Conservation (phyloP, 2,113 vertebrate species). For the Prolemur simus region DNA sequence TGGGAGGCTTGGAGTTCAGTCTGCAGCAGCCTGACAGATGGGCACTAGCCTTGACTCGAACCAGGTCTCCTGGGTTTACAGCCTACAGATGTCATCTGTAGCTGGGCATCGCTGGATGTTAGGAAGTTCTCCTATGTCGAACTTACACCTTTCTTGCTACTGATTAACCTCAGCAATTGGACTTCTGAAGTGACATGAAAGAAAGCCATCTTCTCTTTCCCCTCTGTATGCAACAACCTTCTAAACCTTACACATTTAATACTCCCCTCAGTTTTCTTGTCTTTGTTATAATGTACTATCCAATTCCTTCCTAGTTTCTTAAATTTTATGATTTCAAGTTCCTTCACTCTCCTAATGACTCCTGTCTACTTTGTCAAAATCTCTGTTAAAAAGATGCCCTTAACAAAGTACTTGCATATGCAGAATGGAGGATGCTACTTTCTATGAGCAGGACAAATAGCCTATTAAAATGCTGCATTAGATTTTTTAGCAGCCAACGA, state of each 20-base stretch:
- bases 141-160: neutral
- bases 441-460: neutral
- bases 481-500: neutral
- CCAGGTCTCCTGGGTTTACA: neutral
- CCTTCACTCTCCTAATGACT: neutral
- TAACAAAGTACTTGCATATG: neutral
- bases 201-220: neutral
- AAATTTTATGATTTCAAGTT: neutral
- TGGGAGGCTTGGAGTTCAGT: neutral
- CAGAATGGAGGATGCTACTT: neutral
- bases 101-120: neutral
- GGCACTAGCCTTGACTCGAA: neutral
- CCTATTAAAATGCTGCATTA: neutral
- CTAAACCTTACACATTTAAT: neutral
- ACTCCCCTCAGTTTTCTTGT: neutral
- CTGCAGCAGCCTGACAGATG: neutral
- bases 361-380: neutral
- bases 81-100: neutral
- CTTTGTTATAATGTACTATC: neutral
- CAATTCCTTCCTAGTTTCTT: neutral
- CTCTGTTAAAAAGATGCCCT: neutral
- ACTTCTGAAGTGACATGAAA: neutral
- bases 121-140: neutral
- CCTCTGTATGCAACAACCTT: neutral
- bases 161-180: neutral